phyloP scores from a whole-genome alignment of 2,888 invertebrate species.

The Macaria notata region DNA sequence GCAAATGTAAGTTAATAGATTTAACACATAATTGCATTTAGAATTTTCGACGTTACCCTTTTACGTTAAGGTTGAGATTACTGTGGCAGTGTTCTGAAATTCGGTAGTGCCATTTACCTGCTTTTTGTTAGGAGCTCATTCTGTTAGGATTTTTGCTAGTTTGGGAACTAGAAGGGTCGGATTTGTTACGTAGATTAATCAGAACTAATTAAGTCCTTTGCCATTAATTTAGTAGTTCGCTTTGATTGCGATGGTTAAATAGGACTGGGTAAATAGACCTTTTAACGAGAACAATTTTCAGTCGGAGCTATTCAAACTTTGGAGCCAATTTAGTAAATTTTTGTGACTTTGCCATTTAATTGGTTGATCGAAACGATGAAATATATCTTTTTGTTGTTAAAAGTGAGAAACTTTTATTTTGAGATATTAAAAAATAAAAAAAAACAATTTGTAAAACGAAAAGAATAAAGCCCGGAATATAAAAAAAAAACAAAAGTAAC shows the following conservation, averaged over 20 bases:
- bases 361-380: no score
- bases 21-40: constrained; percentile 1
- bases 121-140: constrained; percentile 19
- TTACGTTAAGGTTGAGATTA: not conserved
- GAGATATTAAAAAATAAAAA: no score
- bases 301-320: no score
- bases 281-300: no score
- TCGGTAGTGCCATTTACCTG: constrained; percentile 17
- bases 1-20: constrained; percentile 5
- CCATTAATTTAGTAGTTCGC: constrained; percentile 3
- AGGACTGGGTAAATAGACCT: no score
- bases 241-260: not conserved
- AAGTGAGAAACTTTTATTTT: no score
- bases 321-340: no score
- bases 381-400: no score
- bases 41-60: constrained; percentile 2
- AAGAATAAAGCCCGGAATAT: no score
- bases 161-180: constrained; percentile 7
- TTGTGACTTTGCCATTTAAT: no score
- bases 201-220: constrained; percentile 9
- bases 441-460: no score
- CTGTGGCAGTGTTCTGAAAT: not conserved
- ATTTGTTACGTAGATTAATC: constrained; percentile 16
- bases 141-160: constrained; percentile 15
- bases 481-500: no score